A percentile compares a stretch with the other conserved stretches of the same genome.
Evolutionary conservation across 2,797 vertebrate genomes (phyloP).

Genomic region (Sebastes paucispinis): DNA sequence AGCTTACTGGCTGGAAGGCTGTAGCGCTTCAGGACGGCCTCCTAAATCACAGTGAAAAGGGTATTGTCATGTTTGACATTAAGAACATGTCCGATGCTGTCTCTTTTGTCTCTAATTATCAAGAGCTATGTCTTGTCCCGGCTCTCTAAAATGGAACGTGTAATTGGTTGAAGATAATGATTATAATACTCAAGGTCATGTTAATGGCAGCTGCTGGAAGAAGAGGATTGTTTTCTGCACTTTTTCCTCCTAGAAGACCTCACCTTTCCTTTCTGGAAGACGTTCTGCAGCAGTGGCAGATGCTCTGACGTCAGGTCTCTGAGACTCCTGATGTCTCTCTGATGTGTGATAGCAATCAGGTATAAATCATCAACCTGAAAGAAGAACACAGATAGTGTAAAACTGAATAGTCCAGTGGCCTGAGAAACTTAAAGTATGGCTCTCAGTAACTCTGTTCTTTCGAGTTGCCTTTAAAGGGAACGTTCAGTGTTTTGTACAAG

Average conservation of each 20-base stretch:
- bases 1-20: constrained; percentile 78
- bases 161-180: neutral
- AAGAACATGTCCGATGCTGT: neutral
- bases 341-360: constrained; percentile 88
- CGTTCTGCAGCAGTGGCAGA: constrained; percentile 88
- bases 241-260: constrained; percentile 15
- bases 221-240: neutral
- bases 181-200: neutral
- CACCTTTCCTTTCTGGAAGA: constrained; percentile 88
- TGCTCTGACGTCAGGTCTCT: constrained; percentile 89
- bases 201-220: neutral
- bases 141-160: neutral
- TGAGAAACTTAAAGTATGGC: neutral
- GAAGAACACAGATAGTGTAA: neutral
- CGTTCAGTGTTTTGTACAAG: neutral
- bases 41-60: constrained; percentile 73
- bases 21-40: constrained; percentile 82
- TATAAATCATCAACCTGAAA: constrained; percentile 91
- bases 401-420: neutral
- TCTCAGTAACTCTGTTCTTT: neutral
- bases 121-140: too few species aligned
- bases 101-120: neutral
- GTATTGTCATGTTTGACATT: neutral
- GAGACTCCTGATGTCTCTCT: constrained; percentile 85
- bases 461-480: neutral